These are phyloP conservation scores for Anarrhichthys ocellatus DNA, from an alignment of 2,113 vertebrate genomes.

Conservation along the genomic window DNA sequence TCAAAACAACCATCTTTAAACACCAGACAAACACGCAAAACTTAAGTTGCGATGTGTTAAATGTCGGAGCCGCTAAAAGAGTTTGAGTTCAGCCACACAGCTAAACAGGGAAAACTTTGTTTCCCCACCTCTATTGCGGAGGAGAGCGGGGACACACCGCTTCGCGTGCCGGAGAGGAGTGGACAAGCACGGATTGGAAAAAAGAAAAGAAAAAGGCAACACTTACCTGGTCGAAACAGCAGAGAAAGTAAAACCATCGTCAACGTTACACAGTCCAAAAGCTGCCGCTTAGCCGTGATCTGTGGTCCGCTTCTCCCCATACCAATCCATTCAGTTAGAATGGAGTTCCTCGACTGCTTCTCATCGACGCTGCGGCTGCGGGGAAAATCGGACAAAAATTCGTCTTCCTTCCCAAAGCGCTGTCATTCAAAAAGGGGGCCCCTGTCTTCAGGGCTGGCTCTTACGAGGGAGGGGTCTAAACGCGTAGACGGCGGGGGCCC, in stretches of 20 bases:
- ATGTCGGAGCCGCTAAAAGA: background rate
- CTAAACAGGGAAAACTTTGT: background rate
- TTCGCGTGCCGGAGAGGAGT: constrained; percentile 48
- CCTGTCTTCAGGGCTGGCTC: constrained; percentile 74
- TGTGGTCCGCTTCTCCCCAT: constrained; percentile 88
- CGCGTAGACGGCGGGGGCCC: constrained; percentile 48
- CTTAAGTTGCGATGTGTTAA: background rate
- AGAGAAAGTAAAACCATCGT: constrained; percentile 82
- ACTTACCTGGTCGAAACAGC: constrained; percentile 85
- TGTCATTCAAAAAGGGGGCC: constrained; percentile 82
- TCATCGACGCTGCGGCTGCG: constrained; percentile 82
- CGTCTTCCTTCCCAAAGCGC: constrained; percentile 75
- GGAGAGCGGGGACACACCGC: constrained; percentile 27
- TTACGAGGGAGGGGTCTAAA: constrained; percentile 75
- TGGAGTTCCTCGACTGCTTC: constrained; percentile 83
- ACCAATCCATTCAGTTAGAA: constrained; percentile 88
- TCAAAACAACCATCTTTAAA: background rate
- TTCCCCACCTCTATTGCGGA: constrained; percentile 34
- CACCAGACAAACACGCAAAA: background rate
- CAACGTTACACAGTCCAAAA: constrained; percentile 83
- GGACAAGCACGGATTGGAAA: constrained; percentile 49
- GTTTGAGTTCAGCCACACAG: background rate
- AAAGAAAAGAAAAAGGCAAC: background rate
- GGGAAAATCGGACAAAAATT: constrained; percentile 78
- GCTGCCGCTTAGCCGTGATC: constrained; percentile 86